phyloP scores from a whole-genome alignment of 2,113 vertebrate genomes.

The Candoia aspera region DNA sequence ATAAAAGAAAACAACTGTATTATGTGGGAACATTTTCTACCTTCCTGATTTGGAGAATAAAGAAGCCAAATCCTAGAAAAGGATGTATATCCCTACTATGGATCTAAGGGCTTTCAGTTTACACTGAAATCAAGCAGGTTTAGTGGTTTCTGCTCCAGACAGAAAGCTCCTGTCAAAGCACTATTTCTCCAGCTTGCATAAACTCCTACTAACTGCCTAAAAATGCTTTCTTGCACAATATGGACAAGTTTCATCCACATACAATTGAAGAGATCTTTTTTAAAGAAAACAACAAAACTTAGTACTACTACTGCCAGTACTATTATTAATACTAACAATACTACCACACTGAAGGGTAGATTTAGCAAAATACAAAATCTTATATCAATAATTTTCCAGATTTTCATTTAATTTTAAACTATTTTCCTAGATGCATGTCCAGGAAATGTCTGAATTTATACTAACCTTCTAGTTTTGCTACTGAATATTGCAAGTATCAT shows the following conservation, averaged over 20 bases:
- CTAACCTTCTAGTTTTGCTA: slow-evolving; percentile 51
- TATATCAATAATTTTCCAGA: slow-evolving; percentile 23
- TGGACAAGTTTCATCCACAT: slow-evolving; percentile 29
- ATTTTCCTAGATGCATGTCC: slow-evolving; percentile 36
- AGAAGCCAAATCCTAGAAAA: not conserved
- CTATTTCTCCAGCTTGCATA: not conserved
- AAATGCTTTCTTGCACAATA: slow-evolving; percentile 24
- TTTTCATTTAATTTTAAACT: slow-evolving; percentile 47
- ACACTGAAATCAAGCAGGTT: not conserved
- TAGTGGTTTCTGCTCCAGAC: not conserved
- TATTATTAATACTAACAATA: not conserved
- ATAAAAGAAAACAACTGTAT: not conserved
- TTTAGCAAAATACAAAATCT: slow-evolving; percentile 23
- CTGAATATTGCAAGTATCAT: slow-evolving; percentile 67
- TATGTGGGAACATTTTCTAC: not conserved
- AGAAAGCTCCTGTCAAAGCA: not conserved
- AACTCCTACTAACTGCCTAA: not conserved
- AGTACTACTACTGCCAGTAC: too few species aligned
- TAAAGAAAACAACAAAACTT: slow-evolving; percentile 1
- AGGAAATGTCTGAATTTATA: slow-evolving; percentile 57
- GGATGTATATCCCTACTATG: not conserved
- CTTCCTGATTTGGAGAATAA: not conserved
- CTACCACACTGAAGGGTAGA: not conserved
- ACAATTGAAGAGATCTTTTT: slow-evolving; percentile 36
- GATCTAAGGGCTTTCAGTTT: not conserved